A percentile compares a stretch with the other conserved stretches of the same genome.
phyloP scores from a whole-genome alignment of 1,140 invertebrate genomes.

The Calephelis nemesis region DNA sequence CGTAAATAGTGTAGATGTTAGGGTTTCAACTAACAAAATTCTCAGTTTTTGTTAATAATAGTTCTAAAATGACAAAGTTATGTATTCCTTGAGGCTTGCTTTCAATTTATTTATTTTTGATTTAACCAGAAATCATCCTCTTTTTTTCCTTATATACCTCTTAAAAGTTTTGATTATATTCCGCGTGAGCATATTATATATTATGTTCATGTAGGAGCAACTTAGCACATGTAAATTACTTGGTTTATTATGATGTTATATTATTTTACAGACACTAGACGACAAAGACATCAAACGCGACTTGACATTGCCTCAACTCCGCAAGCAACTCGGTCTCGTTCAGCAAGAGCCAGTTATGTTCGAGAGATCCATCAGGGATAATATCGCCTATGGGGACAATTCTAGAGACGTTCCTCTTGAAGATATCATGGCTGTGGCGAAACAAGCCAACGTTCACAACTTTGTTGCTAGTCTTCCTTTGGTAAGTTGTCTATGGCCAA shows the following conservation, averaged over 20 bases:
- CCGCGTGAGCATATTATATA: too few relatives aligned
- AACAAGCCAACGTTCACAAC: slow-evolving; percentile 89
- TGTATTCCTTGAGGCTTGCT: too few relatives aligned
- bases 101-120: too few relatives aligned
- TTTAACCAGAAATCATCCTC: too few relatives aligned
- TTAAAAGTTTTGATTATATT: too few relatives aligned
- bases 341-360: slow-evolving; percentile 91
- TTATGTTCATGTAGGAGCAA: too few relatives aligned
- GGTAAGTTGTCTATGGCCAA: slow-evolving; percentile 28
- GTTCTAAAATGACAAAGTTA: too few relatives aligned
- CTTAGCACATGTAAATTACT: not conserved
- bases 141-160: too few relatives aligned
- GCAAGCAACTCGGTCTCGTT: slow-evolving; percentile 83
- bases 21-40: too few relatives aligned
- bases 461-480: slow-evolving; percentile 81
- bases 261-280: slow-evolving; percentile 67
- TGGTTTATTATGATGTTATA: not conserved
- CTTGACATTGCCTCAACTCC: slow-evolving; percentile 75
- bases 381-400: slow-evolving; percentile 91
- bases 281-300: slow-evolving; percentile 70
- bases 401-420: slow-evolving; percentile 80
- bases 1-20: not conserved
- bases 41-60: too few relatives aligned
- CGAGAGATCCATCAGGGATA: slow-evolving; percentile 88
- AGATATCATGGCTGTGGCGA: slow-evolving; percentile 88